Base-by-base conservation (phyloP, 2,797 vertebrate species). In the Liasis olivaceus region DNA sequence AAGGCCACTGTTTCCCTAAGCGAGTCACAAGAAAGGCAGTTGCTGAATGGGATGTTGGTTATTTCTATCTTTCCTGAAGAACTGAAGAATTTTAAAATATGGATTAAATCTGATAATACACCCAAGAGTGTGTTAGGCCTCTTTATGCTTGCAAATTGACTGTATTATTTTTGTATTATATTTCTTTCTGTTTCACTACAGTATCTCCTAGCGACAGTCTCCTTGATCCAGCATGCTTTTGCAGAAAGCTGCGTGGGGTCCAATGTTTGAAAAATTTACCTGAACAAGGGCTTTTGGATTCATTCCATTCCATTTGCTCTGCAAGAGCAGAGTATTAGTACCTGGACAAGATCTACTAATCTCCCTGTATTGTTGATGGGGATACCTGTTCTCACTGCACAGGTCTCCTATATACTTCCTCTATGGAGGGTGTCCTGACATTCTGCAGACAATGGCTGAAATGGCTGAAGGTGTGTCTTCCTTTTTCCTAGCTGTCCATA, bases 1-100 rank as follows among this genome's bases (percentile, higher is more conserved):
- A 94, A 97, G 96, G 96, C 94, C 96, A 95, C 93, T 66, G 69
- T 64, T 59, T 91, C 58, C 86, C 58, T 72, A 91, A 88, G 87
- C 91, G 59, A 64, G 24, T 94, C 89, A 93, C 88, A 91, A 93
- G 94, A 94, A 84, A 0, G 12, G 90, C 2, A 0, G 14, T 90
- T 91, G 88, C 88, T 56, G 77, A 56, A 94, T 72, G 85, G 56
- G 28, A 72, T 22, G 56, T 88, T 66, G 88, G 31, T 28, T 63
- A 47, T 54, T 22, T 89, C 77, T 88, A 47, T 59, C 2, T 31
- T 2, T 15, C 42, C 91, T 15, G 28, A 59, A 1, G 5, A n/a
- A 51, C 0, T 84, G 31, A 81, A 36, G 14, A 28, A 13, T 89
- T 63, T 86, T 26, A 59, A 0, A 64, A 28, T 5, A 63, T 91